Base-by-base conservation (phyloP, 1,140 invertebrate species). In the Bicyclus anynana region DNA sequence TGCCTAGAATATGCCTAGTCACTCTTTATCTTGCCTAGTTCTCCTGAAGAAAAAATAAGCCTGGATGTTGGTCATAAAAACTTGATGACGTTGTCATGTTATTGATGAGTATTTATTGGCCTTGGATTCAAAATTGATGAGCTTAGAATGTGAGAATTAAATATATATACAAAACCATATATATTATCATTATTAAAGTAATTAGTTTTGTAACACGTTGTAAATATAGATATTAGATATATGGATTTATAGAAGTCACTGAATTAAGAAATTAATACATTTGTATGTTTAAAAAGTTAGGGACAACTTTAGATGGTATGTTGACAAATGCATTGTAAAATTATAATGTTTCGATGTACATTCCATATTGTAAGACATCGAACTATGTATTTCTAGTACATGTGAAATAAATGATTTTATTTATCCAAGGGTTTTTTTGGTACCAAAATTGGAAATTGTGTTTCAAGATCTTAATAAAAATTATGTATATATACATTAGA, bases 331-430 rank as follows among this genome's bases (percentile, higher is more conserved):
- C 26, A 27, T 27, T 40, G 7, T 40, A 46, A 46, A 46, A 46
- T 46, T 21, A 23, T 21, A 46, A 46, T 3, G 2, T 46, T 21
- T 21, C 21, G 18, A 10, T 46, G 47, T 42, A 53, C 59, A 62
- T 62, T 62, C 59, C 59, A 62, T 44, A 47, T 42, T 53, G 38
- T 56, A 48, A 62, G 59, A 62, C 49, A 57, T 26, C 53, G 12
- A 40, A 17, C 0, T 10, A 16, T 40, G 14, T 12, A 40, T 23
- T 40, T 40, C 21, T 20, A 20, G 27, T 53, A 9, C 16, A 40
- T 42, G 13, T 21, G 20, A 38, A 21, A 52, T 33, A 37, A 52
- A 53, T 38, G 33, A 16, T 42, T 10, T 42, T 53, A 40, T 53
- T 40, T 53, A 13, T n/a, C 17, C 2, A 5, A 53, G 16, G 14